Conservation (phyloP, 2,888 invertebrate species). For the Drosophila setosimentum region DNA sequence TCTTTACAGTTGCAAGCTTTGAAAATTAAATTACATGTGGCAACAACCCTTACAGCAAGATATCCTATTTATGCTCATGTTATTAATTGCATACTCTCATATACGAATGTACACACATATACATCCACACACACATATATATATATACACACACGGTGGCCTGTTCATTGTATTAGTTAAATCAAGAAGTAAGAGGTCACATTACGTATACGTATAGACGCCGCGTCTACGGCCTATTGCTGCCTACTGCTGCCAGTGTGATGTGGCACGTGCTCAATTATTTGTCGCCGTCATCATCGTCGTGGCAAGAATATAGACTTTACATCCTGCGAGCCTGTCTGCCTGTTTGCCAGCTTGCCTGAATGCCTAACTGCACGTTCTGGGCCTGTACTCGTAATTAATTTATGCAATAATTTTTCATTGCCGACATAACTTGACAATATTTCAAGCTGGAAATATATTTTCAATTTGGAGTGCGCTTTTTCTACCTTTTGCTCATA, state of each 20-base stretch:
- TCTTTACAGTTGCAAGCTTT: conserved; percentile 24
- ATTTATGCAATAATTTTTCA: conserved; percentile 81
- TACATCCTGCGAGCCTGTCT: conserved; percentile 24
- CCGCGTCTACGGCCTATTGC: conserved; percentile 23
- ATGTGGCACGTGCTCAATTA: conserved; percentile 69
- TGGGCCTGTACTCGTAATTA: conserved; percentile 62
- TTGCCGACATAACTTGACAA: conserved; percentile 74
- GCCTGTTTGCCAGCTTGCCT: neutral
- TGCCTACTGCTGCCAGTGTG: conserved; percentile 19
- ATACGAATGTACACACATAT: conserved; percentile 1
- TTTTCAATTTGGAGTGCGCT: conserved; percentile 61
- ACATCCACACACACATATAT: neutral
- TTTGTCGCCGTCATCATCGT: conserved; percentile 40
- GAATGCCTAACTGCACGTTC: conserved; percentile 53
- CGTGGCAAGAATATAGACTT: conserved; percentile 38
- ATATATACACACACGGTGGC: neutral
- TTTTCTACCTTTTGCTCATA: conserved; percentile 4
- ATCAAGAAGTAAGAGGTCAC: conserved; percentile 54
- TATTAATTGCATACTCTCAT: conserved; percentile 66
- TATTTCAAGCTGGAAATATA: conserved; percentile 52
- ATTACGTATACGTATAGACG: conserved; percentile 68
- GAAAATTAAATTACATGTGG: conserved; percentile 54
- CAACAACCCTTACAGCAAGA: conserved; percentile 34
- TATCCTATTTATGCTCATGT: conserved; percentile 58
- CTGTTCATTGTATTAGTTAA: conserved; percentile 48